These are phyloP conservation scores for Penaeus monodon DNA, from an alignment of 2,888 invertebrate species.

Conservation along the genomic window DNA sequence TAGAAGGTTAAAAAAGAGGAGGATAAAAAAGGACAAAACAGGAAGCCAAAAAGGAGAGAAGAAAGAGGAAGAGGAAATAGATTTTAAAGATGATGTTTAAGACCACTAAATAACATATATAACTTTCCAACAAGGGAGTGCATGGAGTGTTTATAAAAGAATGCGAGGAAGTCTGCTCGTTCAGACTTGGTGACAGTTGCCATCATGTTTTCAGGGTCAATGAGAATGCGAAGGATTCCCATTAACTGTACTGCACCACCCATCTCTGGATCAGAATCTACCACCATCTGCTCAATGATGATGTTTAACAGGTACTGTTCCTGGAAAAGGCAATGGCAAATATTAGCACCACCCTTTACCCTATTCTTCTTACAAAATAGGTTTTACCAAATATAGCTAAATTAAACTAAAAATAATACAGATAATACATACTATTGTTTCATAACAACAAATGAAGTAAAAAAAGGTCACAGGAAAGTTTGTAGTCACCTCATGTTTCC, in stretches of 20 bases:
- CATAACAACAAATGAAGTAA: no score
- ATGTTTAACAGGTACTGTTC: conserved; percentile 85
- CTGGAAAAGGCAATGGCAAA: not conserved
- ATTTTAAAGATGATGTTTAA: not conserved
- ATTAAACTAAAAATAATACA: no score
- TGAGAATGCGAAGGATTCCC: conserved; percentile 90
- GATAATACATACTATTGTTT: no score
- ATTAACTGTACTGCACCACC: conserved; percentile 97
- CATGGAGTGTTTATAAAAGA: conserved; percentile 99
- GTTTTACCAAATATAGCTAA: no score
- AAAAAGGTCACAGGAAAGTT: no score
- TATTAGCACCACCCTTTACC: no score
- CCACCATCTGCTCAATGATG: conserved; percentile 97
- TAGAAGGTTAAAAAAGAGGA: not conserved
- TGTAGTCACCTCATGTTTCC: no score
- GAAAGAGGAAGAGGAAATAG: not conserved
- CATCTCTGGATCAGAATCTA: conserved; percentile 93
- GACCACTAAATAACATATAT: not conserved
- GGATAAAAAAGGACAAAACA: not conserved
- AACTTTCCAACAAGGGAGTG: conserved; percentile 89
- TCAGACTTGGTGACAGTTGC: conserved; percentile 93
- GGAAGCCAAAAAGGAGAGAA: not conserved
- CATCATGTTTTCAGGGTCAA: conserved; percentile 98
- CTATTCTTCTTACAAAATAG: no score
- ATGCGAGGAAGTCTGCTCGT: conserved; percentile 97